phyloP scores from a whole-genome alignment of 2,888 invertebrate species.

The Drosophila putrida region DNA sequence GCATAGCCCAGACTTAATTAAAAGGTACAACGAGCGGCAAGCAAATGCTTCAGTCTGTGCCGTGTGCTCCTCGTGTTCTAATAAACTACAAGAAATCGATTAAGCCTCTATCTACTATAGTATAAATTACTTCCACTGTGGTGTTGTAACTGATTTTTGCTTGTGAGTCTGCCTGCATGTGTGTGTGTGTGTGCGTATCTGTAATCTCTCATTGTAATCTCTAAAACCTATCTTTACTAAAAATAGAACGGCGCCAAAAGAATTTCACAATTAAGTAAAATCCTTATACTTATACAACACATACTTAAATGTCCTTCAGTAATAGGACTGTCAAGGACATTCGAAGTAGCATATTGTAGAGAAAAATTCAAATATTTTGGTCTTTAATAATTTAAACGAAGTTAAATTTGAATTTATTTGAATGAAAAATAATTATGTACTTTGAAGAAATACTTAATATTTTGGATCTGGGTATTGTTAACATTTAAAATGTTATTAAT shows the following conservation, averaged over 20 bases:
- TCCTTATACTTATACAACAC: not conserved
- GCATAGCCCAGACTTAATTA: conserved; percentile 50
- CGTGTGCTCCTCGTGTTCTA: conserved; percentile 66
- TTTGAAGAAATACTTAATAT: too few relatives aligned
- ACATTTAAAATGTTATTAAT: too few relatives aligned
- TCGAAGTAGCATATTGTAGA: too few relatives aligned
- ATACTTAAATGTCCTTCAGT: not conserved
- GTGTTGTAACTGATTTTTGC: conserved; percentile 70
- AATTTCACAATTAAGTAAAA: not conserved
- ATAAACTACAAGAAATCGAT: conserved; percentile 36
- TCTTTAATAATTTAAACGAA: too few relatives aligned
- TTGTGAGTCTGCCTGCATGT: conserved; percentile 43
- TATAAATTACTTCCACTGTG: conserved; percentile 57
- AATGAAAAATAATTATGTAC: too few relatives aligned
- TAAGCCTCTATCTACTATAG: not conserved
- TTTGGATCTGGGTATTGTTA: too few relatives aligned
- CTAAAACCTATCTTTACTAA: conserved; percentile 30
- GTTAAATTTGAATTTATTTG: not conserved
- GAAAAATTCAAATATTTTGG: too few relatives aligned
- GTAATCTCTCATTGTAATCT: conserved; percentile 37
- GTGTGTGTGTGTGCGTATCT: conserved; percentile 6
- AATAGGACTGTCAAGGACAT: too few relatives aligned
- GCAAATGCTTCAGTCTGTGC: conserved; percentile 62
- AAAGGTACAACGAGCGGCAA: conserved; percentile 22
- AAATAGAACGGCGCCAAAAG: conserved; percentile 44